A percentile compares a stretch with the other conserved stretches of the same genome.
phyloP scores from a whole-genome alignment of 2,888 invertebrate genomes.

The Drosophila maculinotata region DNA sequence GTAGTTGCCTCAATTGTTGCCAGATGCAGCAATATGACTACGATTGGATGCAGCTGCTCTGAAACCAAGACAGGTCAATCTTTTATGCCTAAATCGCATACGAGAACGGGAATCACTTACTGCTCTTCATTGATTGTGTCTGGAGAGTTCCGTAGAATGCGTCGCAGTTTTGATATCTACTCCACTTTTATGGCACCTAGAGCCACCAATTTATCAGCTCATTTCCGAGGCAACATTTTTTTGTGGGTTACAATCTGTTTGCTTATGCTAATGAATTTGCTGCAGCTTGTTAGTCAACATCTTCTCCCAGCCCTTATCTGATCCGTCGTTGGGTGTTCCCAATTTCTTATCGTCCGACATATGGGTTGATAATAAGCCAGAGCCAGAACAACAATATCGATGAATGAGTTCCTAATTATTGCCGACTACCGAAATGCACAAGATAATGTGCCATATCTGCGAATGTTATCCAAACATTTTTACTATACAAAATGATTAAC shows the following conservation, averaged over 20 bases:
- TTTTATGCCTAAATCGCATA: not conserved
- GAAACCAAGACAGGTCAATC: not conserved
- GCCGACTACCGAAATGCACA: constrained; percentile 9
- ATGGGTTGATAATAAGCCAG: constrained; percentile 30
- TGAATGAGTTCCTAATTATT: constrained; percentile 17
- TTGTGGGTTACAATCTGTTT: constrained; percentile 27
- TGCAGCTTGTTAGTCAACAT: constrained; percentile 25
- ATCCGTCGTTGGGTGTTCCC: constrained; percentile 16
- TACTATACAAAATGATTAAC: constrained; percentile 10
- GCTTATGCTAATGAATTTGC: constrained; percentile 65
- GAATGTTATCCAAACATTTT: constrained; percentile 1
- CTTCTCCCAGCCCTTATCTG: constrained; percentile 29
- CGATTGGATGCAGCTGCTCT: constrained; percentile 10
- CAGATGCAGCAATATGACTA: constrained; percentile 9
- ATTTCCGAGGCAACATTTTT: constrained; percentile 27
- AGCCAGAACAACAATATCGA: constrained; percentile 23
- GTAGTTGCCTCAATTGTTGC: not conserved
- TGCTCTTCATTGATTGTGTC: constrained; percentile 22
- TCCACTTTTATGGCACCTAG: constrained; percentile 25
- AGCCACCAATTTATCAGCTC: constrained; percentile 41
- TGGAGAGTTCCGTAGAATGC: constrained; percentile 12
- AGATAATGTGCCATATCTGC: not conserved
- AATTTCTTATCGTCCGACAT: constrained; percentile 13
- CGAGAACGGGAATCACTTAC: constrained; percentile 13
- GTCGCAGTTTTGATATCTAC: not conserved